Evolutionary conservation across 1,140 invertebrate genomes (phyloP), one percentile per base, ranked within the genome.

Genomic region (Heliconius eleuchia): DNA sequence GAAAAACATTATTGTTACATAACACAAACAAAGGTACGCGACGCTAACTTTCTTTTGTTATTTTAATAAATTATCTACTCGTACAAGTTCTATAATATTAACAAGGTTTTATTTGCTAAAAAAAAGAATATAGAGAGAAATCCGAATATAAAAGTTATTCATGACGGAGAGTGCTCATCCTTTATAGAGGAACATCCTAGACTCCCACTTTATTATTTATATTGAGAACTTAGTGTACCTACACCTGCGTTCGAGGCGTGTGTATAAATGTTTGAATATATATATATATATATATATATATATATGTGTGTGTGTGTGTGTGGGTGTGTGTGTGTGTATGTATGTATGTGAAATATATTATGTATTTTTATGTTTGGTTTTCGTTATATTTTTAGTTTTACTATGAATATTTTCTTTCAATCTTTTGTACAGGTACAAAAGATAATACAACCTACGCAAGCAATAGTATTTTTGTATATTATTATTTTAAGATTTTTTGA

Each of bases 1-100:
- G 85, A 52, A 82, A 83, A 73, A 83, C 82, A 55, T 76, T 87
- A 79, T 73, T 85, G 66, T 82, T 84, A 66, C 80, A 82, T 66
- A 77, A 76, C 46, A 74, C 77, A 27, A 82, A 83, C 79, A 75
- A 74, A 76, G 86, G 88, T 88, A 81, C 52, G 80, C 73, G 46
- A 71, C 9, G 74, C 13, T 37, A 39, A 52, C 37, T 75, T 52
- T n/a, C 55, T 46, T 42, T 66, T 66, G 60, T 66, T 66, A 66
- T 66, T 30, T 66, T 66, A 66, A 66, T 66, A 66, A 66, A 66
- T 66, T 27, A 66, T 11, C 60, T 23, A 57, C 55, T 66, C 60
- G 27, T 16, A 27, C 60, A 66, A 66, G 23, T 16, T 66, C 6
- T 66, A 66, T 66, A 66, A 66, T 66, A 66, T 66, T 30, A 30